A percentile compares a stretch with the other conserved stretches of the same genome.
phyloP scores from a whole-genome alignment of 2,797 vertebrate genomes.

The Harpagifer antarcticus region DNA sequence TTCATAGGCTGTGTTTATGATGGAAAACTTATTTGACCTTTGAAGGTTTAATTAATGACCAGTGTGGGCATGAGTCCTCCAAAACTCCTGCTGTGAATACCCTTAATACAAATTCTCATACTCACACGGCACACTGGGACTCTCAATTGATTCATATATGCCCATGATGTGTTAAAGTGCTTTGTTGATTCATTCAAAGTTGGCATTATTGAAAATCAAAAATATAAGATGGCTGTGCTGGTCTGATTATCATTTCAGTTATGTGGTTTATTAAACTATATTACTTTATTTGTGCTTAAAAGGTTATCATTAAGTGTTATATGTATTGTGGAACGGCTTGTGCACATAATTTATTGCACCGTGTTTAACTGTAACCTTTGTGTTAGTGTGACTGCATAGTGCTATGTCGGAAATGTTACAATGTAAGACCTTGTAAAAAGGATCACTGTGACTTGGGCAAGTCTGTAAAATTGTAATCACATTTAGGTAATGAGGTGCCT shows the following conservation, averaged over 20 bases:
- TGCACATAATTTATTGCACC: neutral
- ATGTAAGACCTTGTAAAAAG: neutral
- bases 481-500: neutral
- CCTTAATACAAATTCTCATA: constrained; percentile 2
- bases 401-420: neutral
- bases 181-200: neutral
- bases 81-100: neutral
- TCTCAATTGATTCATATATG: constrained; percentile 8
- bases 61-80: neutral
- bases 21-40: constrained; percentile 15
- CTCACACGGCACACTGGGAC: neutral
- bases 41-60: constrained; percentile 33
- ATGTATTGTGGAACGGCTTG: neutral
- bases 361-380: neutral
- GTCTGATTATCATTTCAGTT: neutral
- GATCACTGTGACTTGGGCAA: neutral
- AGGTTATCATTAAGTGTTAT: neutral
- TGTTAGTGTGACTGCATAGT: neutral
- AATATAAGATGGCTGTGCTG: neutral
- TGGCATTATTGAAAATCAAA: too few species aligned
- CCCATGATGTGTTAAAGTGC: neutral
- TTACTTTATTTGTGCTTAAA: neutral
- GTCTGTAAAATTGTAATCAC: neutral
- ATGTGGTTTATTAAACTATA: neutral
- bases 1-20: neutral